Evolutionary conservation across 2,888 invertebrate genomes (phyloP).

Genomic region (Protophormia terraenovae): DNA sequence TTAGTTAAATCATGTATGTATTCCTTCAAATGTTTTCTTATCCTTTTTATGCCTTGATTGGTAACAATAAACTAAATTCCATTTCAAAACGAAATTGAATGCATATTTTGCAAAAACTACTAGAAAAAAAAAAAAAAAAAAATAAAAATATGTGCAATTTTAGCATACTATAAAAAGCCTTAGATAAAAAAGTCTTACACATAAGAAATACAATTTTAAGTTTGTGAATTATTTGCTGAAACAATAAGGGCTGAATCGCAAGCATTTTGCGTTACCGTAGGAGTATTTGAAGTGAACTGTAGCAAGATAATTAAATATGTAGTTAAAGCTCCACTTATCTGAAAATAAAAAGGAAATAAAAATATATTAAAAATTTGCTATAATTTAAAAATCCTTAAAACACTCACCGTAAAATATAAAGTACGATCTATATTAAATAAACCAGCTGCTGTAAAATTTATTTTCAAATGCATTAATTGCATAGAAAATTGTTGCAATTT

Average conservation of each 20-base stretch:
- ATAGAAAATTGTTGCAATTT: conserved; percentile 80
- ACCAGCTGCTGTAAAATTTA: conserved; percentile 81
- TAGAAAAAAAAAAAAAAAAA: no score
- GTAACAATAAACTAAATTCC: no score
- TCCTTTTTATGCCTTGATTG: no score
- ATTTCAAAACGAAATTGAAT: no score
- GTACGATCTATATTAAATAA: conserved; percentile 81
- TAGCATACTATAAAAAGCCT: background rate
- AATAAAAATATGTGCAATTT: no score
- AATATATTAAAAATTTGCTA: background rate
- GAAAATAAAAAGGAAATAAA: conserved; percentile 35
- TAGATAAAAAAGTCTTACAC: background rate
- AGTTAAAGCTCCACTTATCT: conserved; percentile 81
- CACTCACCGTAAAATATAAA: conserved; percentile 80
- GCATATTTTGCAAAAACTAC: no score
- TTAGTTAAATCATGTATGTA: no score
- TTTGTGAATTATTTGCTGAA: conserved; percentile 6
- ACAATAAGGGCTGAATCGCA: background rate
- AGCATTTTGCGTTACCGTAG: conserved; percentile 42
- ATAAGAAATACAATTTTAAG: background rate
- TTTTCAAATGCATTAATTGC: conserved; percentile 80
- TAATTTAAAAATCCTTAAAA: background rate
- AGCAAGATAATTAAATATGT: conserved; percentile 81
- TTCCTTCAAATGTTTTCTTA: no score
- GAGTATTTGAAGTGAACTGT: conserved; percentile 79